Conservation (phyloP, 2,888 invertebrate species). For the Phania funesta region DNA sequence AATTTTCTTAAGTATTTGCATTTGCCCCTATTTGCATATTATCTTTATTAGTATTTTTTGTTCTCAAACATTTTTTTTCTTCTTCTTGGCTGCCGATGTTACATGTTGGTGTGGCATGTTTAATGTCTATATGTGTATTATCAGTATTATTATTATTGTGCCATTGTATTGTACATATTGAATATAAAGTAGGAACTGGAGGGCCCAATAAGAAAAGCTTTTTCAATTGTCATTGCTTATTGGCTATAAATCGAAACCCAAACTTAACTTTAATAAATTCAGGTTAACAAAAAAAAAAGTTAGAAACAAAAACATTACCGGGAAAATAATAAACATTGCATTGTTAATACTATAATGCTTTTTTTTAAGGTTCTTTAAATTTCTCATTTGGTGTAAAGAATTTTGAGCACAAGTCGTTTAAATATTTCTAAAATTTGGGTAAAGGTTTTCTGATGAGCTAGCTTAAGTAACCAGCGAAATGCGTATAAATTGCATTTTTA, state of each 20-base stretch:
- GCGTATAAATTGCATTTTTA: too few species aligned
- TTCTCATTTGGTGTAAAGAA: too few species aligned
- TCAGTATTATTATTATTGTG: constrained; percentile 11
- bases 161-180: constrained; percentile 40
- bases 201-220: constrained; percentile 45
- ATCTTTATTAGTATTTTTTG: constrained; percentile 60
- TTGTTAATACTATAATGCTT: too few species aligned
- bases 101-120: constrained; percentile 36
- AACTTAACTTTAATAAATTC: constrained; percentile 60
- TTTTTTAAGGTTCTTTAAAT: too few species aligned
- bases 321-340: too few species aligned
- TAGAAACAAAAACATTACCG: too few species aligned
- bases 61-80: not conserved
- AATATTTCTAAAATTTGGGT: too few species aligned
- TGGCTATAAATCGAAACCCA: constrained; percentile 63
- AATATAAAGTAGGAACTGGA: constrained; percentile 24
- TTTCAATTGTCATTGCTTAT: constrained; percentile 66
- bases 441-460: too few species aligned
- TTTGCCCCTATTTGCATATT: constrained; percentile 67
- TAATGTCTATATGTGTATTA: constrained; percentile 3
- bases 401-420: too few species aligned
- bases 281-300: not conserved
- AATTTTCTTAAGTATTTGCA: constrained; percentile 67
- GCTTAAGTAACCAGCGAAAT: too few species aligned
- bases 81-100: constrained; percentile 6